Evolutionary conservation across 1,140 invertebrate species (phyloP), one percentile per base, ranked within the genome.

Genomic region (Gryllus bimaculatus): DNA sequence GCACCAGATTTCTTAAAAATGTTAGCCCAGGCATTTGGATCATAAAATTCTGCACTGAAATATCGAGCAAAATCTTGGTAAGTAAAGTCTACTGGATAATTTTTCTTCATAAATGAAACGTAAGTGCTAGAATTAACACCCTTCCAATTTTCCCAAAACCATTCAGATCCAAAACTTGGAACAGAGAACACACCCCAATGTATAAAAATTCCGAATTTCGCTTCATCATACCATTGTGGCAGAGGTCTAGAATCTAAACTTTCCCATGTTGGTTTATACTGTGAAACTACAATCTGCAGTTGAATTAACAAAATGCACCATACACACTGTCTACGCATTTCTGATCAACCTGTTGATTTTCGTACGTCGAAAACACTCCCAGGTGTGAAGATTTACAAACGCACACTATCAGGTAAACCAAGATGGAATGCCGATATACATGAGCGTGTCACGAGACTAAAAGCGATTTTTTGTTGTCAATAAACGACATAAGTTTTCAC

Each of bases 171-270:
- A 85, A 91, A 94, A 81, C 93, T 92, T 0, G 96, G 96, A 0
- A 98, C 96, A 0, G 94, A 93, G 83, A 93, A 98, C 0, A 98
- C 92, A 7, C 96, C 96, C 94, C 96, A 98, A 83, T 98, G 96
- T 73, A 97, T 87, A 83, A 98, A 98, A 80, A 98, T 96, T 20
- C 96, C 96, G 81, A 98, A 88, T 87, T 98, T 98, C 0, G 90
- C 92, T 77, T 94, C 87, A 83, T 97, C 96, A 83, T 94, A 98
- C 96, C 96, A 98, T 12, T 82, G 20, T 0, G 97, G 97, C 74
- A 97, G 82, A 0, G 93, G 93, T 76, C 97, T 87, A 12, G 86
- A 88, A 83, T 98, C 96, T 80, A 98, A 85, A 83, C 95, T 96
- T 0, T 89, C 85, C 96, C 97, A 98, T 66, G 89, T 90, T 8